Conservation (phyloP, 2,797 vertebrate species). For the Parauchenoglanis ngamensis region DNA sequence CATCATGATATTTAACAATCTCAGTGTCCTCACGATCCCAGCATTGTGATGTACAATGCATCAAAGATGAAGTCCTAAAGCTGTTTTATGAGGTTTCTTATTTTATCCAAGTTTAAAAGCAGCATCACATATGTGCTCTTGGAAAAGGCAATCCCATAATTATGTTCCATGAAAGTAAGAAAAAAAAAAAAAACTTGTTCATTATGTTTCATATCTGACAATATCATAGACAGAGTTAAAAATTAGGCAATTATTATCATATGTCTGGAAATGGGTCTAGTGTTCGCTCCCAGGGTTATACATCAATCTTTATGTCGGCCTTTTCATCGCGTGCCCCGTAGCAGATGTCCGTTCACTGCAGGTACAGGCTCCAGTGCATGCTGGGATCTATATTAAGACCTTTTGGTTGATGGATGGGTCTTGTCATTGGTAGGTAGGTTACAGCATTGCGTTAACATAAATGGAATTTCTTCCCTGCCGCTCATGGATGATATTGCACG, state of each 20-base stretch:
- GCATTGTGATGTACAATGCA: background rate
- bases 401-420: slow-evolving; percentile 33
- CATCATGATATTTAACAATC: background rate
- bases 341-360: slow-evolving; percentile 15
- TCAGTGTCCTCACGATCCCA: background rate
- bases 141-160: background rate
- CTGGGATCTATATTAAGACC: slow-evolving; percentile 42
- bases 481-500: slow-evolving; percentile 20
- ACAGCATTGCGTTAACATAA: slow-evolving; percentile 20
- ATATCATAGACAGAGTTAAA: background rate
- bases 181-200: background rate
- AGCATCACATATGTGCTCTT: background rate
- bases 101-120: background rate
- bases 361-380: slow-evolving; percentile 23
- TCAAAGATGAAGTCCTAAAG: background rate
- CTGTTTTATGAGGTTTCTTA: background rate
- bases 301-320: slow-evolving; percentile 14
- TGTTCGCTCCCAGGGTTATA: background rate
- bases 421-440: slow-evolving; percentile 32
- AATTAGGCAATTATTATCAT: background rate
- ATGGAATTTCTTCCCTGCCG: slow-evolving; percentile 23
- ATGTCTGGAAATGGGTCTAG: background rate
- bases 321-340: background rate
- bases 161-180: background rate
- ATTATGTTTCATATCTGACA: background rate